These are phyloP conservation scores for Lordiphosa mommai DNA, from an alignment of 1,140 invertebrate species.

Conservation along the genomic window DNA sequence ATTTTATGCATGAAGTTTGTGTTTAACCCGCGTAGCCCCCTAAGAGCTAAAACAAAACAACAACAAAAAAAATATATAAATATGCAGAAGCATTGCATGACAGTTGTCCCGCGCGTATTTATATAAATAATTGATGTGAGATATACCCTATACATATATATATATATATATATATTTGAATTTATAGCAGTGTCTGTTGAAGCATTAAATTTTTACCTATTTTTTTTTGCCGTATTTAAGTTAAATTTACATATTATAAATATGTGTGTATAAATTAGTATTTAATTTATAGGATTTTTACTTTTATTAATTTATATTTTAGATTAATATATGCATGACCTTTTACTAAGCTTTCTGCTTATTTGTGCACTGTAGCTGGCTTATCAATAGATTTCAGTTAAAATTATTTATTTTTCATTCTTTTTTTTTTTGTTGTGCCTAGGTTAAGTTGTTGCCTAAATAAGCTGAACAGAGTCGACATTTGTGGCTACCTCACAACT, in stretches of 20 bases:
- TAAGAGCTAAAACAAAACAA: slow-evolving; percentile 18
- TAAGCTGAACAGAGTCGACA: slow-evolving; percentile 9
- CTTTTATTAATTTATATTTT: background rate
- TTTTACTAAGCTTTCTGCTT: slow-evolving; percentile 1
- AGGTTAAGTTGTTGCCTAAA: slow-evolving; percentile 56
- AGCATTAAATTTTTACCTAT: slow-evolving; percentile 35
- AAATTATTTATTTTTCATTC: background rate
- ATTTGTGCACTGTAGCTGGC: slow-evolving; percentile 13
- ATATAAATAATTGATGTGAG: slow-evolving; percentile 75
- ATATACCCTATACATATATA: slow-evolving; percentile 42
- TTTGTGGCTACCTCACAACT: slow-evolving; percentile 4
- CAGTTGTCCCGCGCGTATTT: slow-evolving; percentile 72
- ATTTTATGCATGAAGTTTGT: slow-evolving; percentile 76
- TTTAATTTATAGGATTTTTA: no score
- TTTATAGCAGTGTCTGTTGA: slow-evolving; percentile 54
- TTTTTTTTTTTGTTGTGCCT: slow-evolving; percentile 30
- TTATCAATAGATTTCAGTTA: background rate
- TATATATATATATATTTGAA: slow-evolving; percentile 38
- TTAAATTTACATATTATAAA: background rate
- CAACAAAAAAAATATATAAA: slow-evolving; percentile 15
- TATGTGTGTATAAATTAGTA: background rate
- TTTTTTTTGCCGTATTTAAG: no score
- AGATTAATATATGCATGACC: no score
- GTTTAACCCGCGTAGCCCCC: slow-evolving; percentile 39
- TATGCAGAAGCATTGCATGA: slow-evolving; percentile 49